Base-by-base conservation (phyloP, 64 coral and sea anemone genomes). In the Dendronephthya gigantea region DNA sequence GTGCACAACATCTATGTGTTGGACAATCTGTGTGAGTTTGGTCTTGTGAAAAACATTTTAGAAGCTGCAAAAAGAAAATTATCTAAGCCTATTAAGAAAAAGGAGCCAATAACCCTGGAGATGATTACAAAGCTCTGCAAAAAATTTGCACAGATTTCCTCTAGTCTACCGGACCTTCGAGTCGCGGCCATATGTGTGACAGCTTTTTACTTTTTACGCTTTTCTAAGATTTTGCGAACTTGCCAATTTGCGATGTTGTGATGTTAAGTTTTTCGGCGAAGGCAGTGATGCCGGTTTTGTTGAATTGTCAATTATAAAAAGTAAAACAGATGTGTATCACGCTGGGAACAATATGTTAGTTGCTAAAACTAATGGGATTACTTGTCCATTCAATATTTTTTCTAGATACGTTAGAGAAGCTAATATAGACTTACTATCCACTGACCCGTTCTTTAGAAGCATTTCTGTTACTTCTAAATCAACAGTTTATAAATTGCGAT, bases 1-100 rank as follows among this genome's bases (percentile, higher is more conserved):
- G 90, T 58, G 6, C 90, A 92, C 37, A 81, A 55, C 40, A 35
- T 85, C 0, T 88, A 88, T 47, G 89, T 84, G 34, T 92, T 88
- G 25, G 39, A 16, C 29, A 92, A 68, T 56, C 86, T 35, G 10
- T 84, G 82, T 38, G 48, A 88, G 47, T 84, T 82, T n/a, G 39
- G 40, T 13, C 30, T 92, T 12, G 90, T 92, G 30, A 84, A 84
- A 16, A 76, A 37, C 25, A 37, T 76, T 12, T 75, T 34, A 33
- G 35, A 75, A 56, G 19, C 45, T 10, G 72, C 45, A 10, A 86
- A 82, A 22, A 66, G 84, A 11, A 68, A 37, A 35, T 40, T 66
- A 36, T 19, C 83, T 22, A 90, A 85, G 65, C 83, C 83, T 4
- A 50, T 62, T 15, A 30, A 55, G 9, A 90, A 85, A 41, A 90